Base-by-base conservation (phyloP, 2,888 invertebrate genomes). In the Rhamphomyia laevipes region DNA sequence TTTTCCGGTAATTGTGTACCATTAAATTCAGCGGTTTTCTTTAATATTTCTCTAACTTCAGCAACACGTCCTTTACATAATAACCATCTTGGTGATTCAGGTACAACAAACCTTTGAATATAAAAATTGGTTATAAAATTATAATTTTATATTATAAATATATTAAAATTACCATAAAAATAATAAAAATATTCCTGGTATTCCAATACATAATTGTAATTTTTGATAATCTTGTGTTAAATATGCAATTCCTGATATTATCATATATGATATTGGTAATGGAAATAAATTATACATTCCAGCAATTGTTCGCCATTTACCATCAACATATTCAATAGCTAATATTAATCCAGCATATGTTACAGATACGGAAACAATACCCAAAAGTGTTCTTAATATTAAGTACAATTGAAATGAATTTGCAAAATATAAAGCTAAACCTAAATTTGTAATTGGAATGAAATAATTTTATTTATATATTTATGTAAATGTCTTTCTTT, bases 271-370 rank as follows among this genome's bases (percentile, higher is more conserved):
- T 46, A 86, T 64, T 15, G 86, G 85, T 53, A 87, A 76, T 51
- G 86, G 86, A 65, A 87, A 84, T 60, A 86, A 77, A 66, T 86
- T 86, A 58, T 84, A 84, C 51, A 87, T 84, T 48, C 87, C 87
- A 3, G 86, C 81, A 50, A 86, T 80, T 4, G 85, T 86, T 53
- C 86, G 76, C 85, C 86, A 86, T 57, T 82, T 80, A 3, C 86
- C 85, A 38, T 84, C 85, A 4, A 86, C 85, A 48, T 85, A 71
- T 65, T 87, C 87, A 58, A 86, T 84, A 35, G 84, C 80, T 33
- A 88, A 72, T 7, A 88, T 86, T 58, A 88, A 84, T 23, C 84
- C 85, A 37, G 86, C 82, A 65, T 86, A 85, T 21, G 87, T 87
- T 44, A 87, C 82, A 16, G 86, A 85, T n/a, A 86, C 85, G 1